Conservation (phyloP, 1,140 invertebrate genomes). For the Brevipalpus yothersi region DNA sequence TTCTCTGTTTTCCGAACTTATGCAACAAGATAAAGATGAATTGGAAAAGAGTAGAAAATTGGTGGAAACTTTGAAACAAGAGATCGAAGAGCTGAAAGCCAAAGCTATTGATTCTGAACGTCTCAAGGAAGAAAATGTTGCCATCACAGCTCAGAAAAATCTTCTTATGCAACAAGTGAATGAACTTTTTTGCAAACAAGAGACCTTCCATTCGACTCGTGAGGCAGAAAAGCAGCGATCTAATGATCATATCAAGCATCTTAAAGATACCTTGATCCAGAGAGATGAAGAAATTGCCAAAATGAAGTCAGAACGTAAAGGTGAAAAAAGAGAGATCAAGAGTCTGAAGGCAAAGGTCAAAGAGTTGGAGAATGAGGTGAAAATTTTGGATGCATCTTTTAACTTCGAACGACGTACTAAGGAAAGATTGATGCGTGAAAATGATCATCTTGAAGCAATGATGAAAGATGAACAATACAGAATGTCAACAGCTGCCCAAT, state of each 20-base stretch:
- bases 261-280: background rate
- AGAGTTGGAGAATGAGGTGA: background rate
- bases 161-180: background rate
- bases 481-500: background rate
- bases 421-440: constrained; percentile 3
- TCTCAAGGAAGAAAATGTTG: background rate
- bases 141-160: background rate
- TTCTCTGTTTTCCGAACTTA: background rate
- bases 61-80: background rate
- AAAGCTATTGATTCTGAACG: background rate
- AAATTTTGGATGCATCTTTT: constrained; percentile 1
- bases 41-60: background rate
- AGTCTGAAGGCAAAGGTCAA: background rate
- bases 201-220: background rate
- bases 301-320: background rate
- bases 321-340: background rate
- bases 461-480: background rate
- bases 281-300: background rate
- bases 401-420: constrained; percentile 1
- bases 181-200: background rate
- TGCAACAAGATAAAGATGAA: background rate
- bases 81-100: background rate
- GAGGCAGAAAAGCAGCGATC: background rate
- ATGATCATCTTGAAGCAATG: background rate
- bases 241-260: background rate